Evolutionary conservation across 1,140 invertebrate species (phyloP).

Genomic region (Homarus americanus): DNA sequence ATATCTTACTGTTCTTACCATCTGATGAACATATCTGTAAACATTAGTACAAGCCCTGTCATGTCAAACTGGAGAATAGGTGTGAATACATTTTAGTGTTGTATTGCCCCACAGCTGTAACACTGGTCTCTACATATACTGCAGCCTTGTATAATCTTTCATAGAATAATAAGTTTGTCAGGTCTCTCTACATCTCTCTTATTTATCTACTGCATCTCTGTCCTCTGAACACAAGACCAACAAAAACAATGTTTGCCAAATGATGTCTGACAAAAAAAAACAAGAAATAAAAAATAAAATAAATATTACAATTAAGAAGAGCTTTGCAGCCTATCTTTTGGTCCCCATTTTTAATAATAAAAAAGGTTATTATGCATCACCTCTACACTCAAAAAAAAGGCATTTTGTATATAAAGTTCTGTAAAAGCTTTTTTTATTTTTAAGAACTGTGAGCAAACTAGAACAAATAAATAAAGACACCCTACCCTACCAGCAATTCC

Average conservation of each 20-base stretch:
- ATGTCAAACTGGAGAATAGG: no score
- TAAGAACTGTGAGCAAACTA: constrained; percentile 14
- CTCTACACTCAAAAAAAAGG: constrained; percentile 1
- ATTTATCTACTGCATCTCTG: neutral
- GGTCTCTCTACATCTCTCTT: neutral
- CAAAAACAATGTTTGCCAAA: neutral
- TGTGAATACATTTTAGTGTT: no score
- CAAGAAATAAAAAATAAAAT: neutral
- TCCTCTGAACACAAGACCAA: neutral
- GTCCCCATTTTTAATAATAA: constrained; percentile 8
- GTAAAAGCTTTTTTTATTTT: constrained; percentile 9
- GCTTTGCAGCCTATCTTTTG: constrained; percentile 13
- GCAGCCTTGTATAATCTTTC: no score
- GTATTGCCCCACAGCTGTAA: no score
- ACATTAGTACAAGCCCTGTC: no score
- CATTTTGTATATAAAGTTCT: constrained; percentile 4
- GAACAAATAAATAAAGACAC: constrained; percentile 13
- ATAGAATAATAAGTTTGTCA: no score
- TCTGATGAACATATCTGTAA: no score
- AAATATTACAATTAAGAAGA: constrained; percentile 2
- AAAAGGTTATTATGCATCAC: neutral
- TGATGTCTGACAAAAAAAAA: neutral
- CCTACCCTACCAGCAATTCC: constrained; percentile 4
- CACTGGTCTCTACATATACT: no score
- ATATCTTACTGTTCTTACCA: no score